Evolutionary conservation across 2,113 vertebrate species (phyloP).

Genomic region (Dasyornis broadbenti): DNA sequence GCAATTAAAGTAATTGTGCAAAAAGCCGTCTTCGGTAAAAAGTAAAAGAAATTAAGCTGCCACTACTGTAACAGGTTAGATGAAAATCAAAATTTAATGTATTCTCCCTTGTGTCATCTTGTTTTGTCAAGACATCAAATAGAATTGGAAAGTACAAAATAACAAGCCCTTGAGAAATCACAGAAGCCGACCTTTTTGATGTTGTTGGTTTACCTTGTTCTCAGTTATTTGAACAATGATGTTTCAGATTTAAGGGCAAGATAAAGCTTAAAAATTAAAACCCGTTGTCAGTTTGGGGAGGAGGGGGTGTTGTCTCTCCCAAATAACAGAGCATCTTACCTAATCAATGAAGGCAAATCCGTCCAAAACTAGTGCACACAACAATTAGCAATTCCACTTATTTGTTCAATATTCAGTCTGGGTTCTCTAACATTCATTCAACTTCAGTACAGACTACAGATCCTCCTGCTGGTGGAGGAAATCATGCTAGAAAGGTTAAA

Average conservation of each 20-base stretch:
- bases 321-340: conserved; percentile 53
- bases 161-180: conserved; percentile 92
- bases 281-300: conserved; percentile 58
- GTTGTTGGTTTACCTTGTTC: conserved; percentile 89
- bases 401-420: conserved; percentile 16
- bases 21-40: conserved; percentile 73
- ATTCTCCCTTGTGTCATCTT: conserved; percentile 88
- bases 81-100: conserved; percentile 91
- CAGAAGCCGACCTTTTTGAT: conserved; percentile 86
- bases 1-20: conserved; percentile 82
- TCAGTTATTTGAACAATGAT: conserved; percentile 85
- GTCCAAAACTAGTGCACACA: neutral
- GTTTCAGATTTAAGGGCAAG: conserved; percentile 77
- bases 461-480: conserved; percentile 2
- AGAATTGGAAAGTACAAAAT: conserved; percentile 91
- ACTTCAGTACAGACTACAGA: conserved; percentile 24
- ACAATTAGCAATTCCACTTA: conserved; percentile 22
- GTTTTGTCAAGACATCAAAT: conserved; percentile 97
- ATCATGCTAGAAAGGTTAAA: neutral
- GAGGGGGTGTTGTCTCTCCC: conserved; percentile 7
- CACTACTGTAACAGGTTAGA: conserved; percentile 79
- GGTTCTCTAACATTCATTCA: conserved; percentile 22
- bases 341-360: conserved; percentile 51
- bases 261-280: conserved; percentile 81
- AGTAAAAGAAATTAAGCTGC: conserved; percentile 76